phyloP scores from a whole-genome alignment of 2,113 vertebrate genomes.

The Gobiocypris rarus region DNA sequence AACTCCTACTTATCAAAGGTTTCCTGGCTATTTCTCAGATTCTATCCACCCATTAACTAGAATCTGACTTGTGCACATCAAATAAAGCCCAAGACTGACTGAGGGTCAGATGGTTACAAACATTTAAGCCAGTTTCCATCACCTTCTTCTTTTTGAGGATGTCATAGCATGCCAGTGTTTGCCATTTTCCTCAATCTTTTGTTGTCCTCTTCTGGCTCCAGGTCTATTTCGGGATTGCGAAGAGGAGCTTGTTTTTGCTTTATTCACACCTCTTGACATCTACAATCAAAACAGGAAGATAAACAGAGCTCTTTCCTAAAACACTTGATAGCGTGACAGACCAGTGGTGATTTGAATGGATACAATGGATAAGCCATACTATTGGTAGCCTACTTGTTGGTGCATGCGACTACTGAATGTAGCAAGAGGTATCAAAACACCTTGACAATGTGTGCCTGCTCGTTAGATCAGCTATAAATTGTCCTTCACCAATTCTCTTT shows the following conservation, averaged over 20 bases:
- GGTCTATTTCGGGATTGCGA: constrained; percentile 39
- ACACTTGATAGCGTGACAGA: constrained; percentile 31
- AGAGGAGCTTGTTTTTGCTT: constrained; percentile 36
- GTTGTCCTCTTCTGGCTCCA: constrained; percentile 23
- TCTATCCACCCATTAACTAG: background rate
- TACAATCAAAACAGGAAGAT: constrained; percentile 68
- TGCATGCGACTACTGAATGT: background rate
- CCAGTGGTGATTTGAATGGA: background rate
- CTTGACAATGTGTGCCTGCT: background rate
- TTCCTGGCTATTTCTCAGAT: constrained; percentile 2
- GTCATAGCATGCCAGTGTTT: background rate
- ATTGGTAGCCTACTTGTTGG: background rate
- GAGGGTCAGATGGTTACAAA: background rate
- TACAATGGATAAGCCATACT: background rate
- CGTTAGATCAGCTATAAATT: constrained; percentile 9
- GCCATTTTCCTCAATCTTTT: constrained; percentile 8
- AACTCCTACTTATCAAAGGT: background rate
- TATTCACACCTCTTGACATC: constrained; percentile 35
- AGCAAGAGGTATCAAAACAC: background rate
- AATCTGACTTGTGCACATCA: background rate
- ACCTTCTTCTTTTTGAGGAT: background rate
- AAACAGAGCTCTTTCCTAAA: constrained; percentile 51
- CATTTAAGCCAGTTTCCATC: constrained; percentile 2
- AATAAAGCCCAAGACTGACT: constrained; percentile 1
- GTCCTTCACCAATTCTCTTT: background rate